Percentiles rank a stretch among this genome's conserved stretches.
These are phyloP conservation scores for Phymastichus coffea DNA, from an alignment of 1,140 invertebrate genomes.

Conservation along the genomic window DNA sequence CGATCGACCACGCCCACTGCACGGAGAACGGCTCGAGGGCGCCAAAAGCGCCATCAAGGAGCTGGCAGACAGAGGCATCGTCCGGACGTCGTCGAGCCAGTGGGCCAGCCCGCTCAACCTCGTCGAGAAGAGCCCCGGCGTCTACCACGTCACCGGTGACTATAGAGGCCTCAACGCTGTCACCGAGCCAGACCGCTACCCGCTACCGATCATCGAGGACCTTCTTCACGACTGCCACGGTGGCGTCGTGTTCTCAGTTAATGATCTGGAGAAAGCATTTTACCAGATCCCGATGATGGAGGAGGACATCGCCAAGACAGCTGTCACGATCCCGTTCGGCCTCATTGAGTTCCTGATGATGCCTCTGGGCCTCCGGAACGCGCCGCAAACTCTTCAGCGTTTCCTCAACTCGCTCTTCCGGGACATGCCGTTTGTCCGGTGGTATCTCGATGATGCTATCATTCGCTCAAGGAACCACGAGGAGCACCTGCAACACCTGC, in stretches of 20 bases:
- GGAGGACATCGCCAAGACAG: no score
- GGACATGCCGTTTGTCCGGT: not conserved
- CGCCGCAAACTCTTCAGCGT: no score
- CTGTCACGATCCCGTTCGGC: no score
- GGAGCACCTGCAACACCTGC: not conserved
- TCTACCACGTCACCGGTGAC: slow-evolving; percentile 36
- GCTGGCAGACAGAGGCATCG: slow-evolving; percentile 36
- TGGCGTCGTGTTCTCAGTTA: no score
- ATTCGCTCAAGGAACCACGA: not conserved
- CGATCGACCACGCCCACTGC: slow-evolving; percentile 42
- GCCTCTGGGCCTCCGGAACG: no score
- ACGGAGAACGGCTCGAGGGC: slow-evolving; percentile 37
- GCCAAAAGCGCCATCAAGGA: slow-evolving; percentile 45
- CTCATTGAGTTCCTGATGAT: no score
- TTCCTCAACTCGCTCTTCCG: not conserved
- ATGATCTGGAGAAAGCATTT: no score
- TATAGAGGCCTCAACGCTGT: no score
- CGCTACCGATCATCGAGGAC: no score
- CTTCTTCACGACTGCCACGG: no score
- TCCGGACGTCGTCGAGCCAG: slow-evolving; percentile 39
- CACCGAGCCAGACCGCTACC: no score
- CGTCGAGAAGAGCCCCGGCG: slow-evolving; percentile 43
- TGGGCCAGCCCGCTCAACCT: slow-evolving; percentile 47
- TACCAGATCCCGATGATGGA: no score
- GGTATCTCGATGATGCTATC: not conserved